Percentiles rank a stretch among this genome's conserved stretches.
phyloP scores from a whole-genome alignment of 1,140 invertebrate species.

The Dryas iulia region DNA sequence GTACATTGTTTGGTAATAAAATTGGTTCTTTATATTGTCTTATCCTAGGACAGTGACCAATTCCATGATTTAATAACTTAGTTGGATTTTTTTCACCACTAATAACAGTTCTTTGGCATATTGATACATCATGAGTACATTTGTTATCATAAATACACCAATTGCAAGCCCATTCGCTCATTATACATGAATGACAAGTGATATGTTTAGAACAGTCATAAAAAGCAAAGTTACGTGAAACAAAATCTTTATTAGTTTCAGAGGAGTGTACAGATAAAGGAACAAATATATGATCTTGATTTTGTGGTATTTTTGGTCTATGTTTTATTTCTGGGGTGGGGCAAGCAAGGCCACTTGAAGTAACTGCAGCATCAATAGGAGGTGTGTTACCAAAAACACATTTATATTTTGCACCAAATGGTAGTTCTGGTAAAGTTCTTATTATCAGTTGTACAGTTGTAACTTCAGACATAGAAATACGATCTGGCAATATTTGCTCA shows the following conservation, averaged over 20 bases:
- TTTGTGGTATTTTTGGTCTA: constrained; percentile 89
- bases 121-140: constrained; percentile 92
- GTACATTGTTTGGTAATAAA: constrained; percentile 92
- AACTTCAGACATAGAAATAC: constrained; percentile 92
- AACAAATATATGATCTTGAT: constrained; percentile 93
- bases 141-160: constrained; percentile 98
- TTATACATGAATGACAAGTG: constrained; percentile 92
- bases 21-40: constrained; percentile 84
- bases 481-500: constrained; percentile 94
- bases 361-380: constrained; percentile 92
- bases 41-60: constrained; percentile 90
- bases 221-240: constrained; percentile 95
- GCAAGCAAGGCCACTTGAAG: constrained; percentile 90
- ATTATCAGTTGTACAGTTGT: constrained; percentile 93
- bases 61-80: constrained; percentile 86
- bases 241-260: constrained; percentile 97
- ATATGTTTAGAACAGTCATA: constrained; percentile 95
- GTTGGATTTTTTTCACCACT: constrained; percentile 90
- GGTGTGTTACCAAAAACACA: constrained; percentile 94
- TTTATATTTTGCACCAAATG: constrained; percentile 94
- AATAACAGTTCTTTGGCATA: constrained; percentile 91
- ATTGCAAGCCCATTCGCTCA: constrained; percentile 94
- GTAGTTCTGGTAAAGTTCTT: constrained; percentile 92
- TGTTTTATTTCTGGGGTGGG: constrained; percentile 89
- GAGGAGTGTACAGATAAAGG: constrained; percentile 95